Evolutionary conservation across 2,113 vertebrate species (phyloP), one percentile per base, ranked within the genome.

Genomic region (Glaucidium brasilianum): DNA sequence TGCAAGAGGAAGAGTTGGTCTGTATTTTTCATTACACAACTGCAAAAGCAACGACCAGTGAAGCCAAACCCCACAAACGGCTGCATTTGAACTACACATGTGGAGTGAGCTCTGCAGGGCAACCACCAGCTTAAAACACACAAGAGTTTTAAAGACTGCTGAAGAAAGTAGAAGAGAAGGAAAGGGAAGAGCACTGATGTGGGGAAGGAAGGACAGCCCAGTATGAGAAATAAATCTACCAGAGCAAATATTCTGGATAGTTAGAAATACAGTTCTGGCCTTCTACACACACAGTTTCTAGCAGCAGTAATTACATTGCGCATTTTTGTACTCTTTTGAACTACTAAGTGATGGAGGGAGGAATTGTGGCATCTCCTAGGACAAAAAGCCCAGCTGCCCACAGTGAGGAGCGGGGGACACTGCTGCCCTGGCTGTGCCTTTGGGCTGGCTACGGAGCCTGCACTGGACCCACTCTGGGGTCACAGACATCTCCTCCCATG

Each of bases 391-490:
- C 45, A 80, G 45, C 32, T 91, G 17, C 13, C 39, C 21, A 29
- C 2, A 2, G 39, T 58, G 41, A 19, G 16, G 39, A 90, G 12
- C 0, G 0, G 35, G 47, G 47, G n/a, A 50, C 18, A 20, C 35
- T 41, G 62, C 41, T 62, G 47, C 39, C 59, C 47, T 29, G 56
- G 22, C 19, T 80, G 13, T 68, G 39, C 35, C 63, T 73, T 56
- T 60, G 64, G 39, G 45, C 34, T 66, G 55, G 23, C 55, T 62
- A n/a, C 1, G 11, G 45, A 91, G n/a, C 37, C 18, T 2, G 4
- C 30, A 30, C n/a, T 23, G 18, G 18, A 56, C 71, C 39, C 58
- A 13, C 47, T 56, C 55, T 14, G 32, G 52, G 17, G 20, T 47
- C 39, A 55, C 8, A 63, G 62, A 63, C 20, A 41, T 55, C 15